Evolutionary conservation across 2,797 vertebrate species (phyloP).

Genomic region (Setipinna tenuifilis): DNA sequence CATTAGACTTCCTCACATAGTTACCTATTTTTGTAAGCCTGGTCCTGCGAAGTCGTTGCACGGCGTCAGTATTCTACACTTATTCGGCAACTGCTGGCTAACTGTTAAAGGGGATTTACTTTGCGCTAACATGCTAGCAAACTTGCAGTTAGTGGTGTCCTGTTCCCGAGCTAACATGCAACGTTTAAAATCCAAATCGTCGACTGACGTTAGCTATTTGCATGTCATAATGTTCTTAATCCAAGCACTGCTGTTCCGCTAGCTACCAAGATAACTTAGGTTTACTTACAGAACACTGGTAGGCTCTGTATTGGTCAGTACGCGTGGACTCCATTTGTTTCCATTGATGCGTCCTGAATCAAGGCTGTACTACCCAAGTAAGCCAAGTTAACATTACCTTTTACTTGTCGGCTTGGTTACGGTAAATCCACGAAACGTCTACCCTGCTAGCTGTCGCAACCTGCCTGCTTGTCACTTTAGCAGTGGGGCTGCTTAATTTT

Average conservation of each 20-base stretch:
- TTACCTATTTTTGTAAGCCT: not conserved
- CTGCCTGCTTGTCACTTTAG: not conserved
- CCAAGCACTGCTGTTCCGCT: not conserved
- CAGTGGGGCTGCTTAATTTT: not conserved
- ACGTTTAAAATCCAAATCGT: not conserved
- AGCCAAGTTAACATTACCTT: not conserved
- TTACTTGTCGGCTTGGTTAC: not conserved
- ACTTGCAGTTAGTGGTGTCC: not conserved
- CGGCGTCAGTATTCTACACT: not conserved
- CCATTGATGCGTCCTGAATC: not conserved
- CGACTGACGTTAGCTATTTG: not conserved
- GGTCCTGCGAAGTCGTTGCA: not conserved
- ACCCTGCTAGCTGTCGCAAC: not conserved
- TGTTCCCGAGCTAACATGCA: not conserved
- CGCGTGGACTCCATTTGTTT: not conserved
- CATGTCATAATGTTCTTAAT: not conserved
- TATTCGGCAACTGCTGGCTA: conserved; percentile 18
- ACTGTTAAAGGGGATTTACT: conserved; percentile 22
- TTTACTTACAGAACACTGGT: not conserved
- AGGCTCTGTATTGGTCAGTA: not conserved
- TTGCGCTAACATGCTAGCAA: conserved; percentile 25
- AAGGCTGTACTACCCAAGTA: not conserved
- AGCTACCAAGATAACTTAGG: not conserved
- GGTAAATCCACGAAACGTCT: not conserved
- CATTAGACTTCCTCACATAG: not conserved